Evolutionary conservation across 2,888 invertebrate species (phyloP), one percentile per base, ranked within the genome.

Genomic region (Odontocolon sp.): DNA sequence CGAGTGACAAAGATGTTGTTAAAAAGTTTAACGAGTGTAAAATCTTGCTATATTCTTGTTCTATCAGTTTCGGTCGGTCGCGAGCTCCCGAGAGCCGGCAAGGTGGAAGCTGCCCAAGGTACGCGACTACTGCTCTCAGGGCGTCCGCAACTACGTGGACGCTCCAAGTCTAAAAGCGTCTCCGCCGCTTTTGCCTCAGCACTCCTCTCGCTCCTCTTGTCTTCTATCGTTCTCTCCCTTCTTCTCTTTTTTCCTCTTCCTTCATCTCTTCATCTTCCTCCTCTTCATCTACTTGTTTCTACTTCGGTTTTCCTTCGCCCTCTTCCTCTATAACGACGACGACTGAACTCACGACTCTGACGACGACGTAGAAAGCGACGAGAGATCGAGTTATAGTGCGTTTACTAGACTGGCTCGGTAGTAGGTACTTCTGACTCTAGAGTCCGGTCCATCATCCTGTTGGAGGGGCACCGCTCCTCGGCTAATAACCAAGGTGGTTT

Each of bases 91-190:
- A 85, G 84, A 86, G 85, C 86, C 87, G 87, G 88, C 88, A 88
- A 88, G 88, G 88, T 87, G 87, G 88, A 90, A 85, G 88, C 89
- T 89, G 87, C 85, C 79, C 84, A 87, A 89, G 87, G 88, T 89
- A 87, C 88, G 85, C 88, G 87, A 88, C 87, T 86, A 87, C 88
- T 88, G 86, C 83, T 86, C 81, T 85, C 86, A 85, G 87, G 87
- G 87, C 86, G 84, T 85, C 68, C 87, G 85, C 87, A 88, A 87
- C 89, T 87, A 85, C 86, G 87, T 87, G 84, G 86, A 87, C 86
- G 86, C 86, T 87, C 85, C 84, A 85, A 86, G 85, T 89, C 90
- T 90, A 89, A 90, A 90, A 89, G 83, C 88, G 89, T 89, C 88
- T 86, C 83, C 83, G 84, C 86, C 87, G 85, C 87, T 83, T 84